These are phyloP conservation scores for Nyctereutes procyonoides DNA, from an alignment of 2,113 vertebrate species.

Conservation along the genomic window DNA sequence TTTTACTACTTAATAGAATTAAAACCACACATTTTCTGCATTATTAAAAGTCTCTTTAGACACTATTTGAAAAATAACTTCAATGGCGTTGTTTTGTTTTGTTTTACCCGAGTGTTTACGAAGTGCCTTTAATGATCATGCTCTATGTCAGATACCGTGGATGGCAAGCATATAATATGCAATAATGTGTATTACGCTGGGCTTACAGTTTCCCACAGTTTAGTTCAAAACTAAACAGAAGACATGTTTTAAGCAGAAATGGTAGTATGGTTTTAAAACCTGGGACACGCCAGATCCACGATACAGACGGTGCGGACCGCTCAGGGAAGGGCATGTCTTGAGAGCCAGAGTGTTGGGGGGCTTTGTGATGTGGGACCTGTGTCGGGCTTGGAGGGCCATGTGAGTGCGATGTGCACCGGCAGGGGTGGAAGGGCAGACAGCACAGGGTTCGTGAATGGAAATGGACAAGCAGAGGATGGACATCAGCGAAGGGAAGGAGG, in stretches of 20 bases:
- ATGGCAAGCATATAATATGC: background rate
- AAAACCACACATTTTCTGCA: background rate
- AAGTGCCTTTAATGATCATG: background rate
- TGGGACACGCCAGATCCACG: background rate
- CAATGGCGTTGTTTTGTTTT: background rate
- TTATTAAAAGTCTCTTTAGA: conserved; percentile 16
- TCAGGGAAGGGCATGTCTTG: background rate
- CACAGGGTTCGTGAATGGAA: background rate
- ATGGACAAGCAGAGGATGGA: background rate
- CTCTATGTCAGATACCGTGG: background rate
- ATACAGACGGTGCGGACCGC: background rate
- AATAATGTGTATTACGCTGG: background rate
- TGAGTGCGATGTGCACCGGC: background rate
- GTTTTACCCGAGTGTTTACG: background rate
- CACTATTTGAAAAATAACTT: background rate
- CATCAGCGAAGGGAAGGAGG: background rate
- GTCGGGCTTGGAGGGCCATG: background rate
- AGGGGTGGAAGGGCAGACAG: background rate
- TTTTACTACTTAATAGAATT: conserved; percentile 25
- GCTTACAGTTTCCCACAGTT: background rate
- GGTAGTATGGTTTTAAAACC: background rate
- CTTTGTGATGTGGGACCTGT: background rate
- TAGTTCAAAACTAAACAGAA: background rate
- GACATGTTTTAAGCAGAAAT: conserved; percentile 1
- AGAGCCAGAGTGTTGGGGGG: background rate